Base-by-base conservation (phyloP, 1,140 invertebrate genomes). In the Bombus sylvicola region DNA sequence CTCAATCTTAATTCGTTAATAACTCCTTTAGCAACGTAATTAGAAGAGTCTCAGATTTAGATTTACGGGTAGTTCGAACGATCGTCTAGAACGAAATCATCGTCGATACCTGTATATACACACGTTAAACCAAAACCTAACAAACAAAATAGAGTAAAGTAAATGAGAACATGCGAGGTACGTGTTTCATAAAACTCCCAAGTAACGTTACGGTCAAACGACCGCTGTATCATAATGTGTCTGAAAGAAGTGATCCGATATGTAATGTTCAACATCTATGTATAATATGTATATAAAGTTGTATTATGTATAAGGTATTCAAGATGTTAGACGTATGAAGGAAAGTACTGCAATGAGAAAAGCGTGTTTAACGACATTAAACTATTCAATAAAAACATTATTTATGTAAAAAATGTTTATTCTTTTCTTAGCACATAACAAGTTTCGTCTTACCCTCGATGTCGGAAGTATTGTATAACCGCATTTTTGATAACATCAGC, bases 231-330 rank as follows among this genome's bases (percentile, higher is more conserved):
- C n/a, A 31, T 83, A 81, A 77, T 47, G 39, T 31, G 59, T 78
- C 74, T 31, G 78, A 73, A 25, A 74, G 31, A 75, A 64, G 22
- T 25, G 41, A 76, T 25, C 18, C 41, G 47, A 37, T 62, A 85
- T 79, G 79, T 74, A 71, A 69, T 81, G 69, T 83, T 83, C 83
- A 88, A 86, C 85, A 74, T 72, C 83, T 88, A 89, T 91, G 90
- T 91, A 91, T 85, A 53, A 91, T 89, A 89, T 93, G 93, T 94
- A 93, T 79, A 94, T 94, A 93, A 82, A 91, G 47, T 89, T 88
- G 89, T 93, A 92, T 87, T 88, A 88, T 88, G 86, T 93, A 88
- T 88, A 91, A 91, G 84, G 68, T 71, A 87, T 83, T 47, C 71
- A 47, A 83, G 43, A 81, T 80, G 59, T 82, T 83, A 85, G 84